Conservation (phyloP, 2,797 vertebrate genomes). For the Onychomys leucogaster region DNA sequence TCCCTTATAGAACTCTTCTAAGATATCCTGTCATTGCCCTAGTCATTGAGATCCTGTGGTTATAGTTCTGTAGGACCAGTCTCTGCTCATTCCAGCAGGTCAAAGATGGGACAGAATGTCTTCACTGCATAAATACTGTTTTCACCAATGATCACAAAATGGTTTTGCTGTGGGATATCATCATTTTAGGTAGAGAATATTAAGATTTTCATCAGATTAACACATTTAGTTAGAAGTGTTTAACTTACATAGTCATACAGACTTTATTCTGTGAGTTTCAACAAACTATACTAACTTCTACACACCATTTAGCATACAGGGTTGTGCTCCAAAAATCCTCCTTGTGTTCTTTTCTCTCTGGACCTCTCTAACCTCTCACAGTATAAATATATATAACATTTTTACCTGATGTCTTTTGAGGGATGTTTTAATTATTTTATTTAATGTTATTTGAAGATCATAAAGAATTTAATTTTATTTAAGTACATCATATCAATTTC, state of each 20-base stretch:
- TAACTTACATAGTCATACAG: not conserved
- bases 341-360: not conserved
- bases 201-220: not conserved
- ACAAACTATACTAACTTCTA: not conserved
- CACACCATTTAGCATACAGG: not conserved
- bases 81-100: not conserved
- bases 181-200: not conserved
- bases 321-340: not conserved
- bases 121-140: not conserved
- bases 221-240: not conserved
- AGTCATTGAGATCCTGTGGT: not conserved
- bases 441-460: not conserved
- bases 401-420: not conserved
- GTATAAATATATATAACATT: not conserved
- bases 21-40: not conserved
- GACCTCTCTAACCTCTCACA: not conserved
- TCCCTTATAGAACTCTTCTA: not conserved
- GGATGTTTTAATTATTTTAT: not conserved
- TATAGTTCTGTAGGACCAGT: not conserved
- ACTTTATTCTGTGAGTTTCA: not conserved
- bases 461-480: not conserved
- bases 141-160: not conserved
- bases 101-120: not conserved
- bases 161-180: not conserved
- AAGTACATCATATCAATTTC: not conserved